A percentile compares a stretch with the other conserved stretches of the same genome.
Evolutionary conservation across 2,113 vertebrate genomes (phyloP).

Genomic region (Catharus minimus): DNA sequence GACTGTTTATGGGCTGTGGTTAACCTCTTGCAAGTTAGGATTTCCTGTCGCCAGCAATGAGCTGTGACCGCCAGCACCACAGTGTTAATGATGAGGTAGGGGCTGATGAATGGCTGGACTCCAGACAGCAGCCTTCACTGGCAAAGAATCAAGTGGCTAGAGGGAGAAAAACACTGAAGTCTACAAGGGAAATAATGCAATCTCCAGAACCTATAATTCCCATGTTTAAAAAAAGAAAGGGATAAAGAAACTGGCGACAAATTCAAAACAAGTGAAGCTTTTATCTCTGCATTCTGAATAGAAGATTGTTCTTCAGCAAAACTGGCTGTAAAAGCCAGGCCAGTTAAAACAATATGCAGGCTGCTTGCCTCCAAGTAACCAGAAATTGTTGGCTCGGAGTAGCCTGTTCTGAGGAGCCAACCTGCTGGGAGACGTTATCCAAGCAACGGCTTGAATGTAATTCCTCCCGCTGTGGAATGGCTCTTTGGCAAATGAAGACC

Average conservation of each 20-base stretch:
- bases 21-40: slow-evolving; percentile 68
- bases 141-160: slow-evolving; percentile 62
- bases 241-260: slow-evolving; percentile 55
- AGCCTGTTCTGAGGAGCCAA: slow-evolving; percentile 68
- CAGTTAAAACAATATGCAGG: slow-evolving; percentile 77
- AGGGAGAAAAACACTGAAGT: slow-evolving; percentile 65
- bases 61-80: slow-evolving; percentile 66
- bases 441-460: slow-evolving; percentile 77
- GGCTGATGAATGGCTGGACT: slow-evolving; percentile 66
- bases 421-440: slow-evolving; percentile 80
- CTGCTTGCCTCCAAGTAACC: slow-evolving; percentile 72
- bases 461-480: slow-evolving; percentile 76
- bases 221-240: slow-evolving; percentile 69
- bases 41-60: slow-evolving; percentile 68
- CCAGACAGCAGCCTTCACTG: slow-evolving; percentile 70
- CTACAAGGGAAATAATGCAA: slow-evolving; percentile 71
- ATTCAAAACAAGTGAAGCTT: slow-evolving; percentile 74
- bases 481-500: slow-evolving; percentile 81
- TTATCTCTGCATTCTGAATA: slow-evolving; percentile 75
- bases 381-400: slow-evolving; percentile 75
- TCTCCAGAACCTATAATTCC: slow-evolving; percentile 75
- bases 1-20: slow-evolving; percentile 65
- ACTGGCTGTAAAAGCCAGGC: slow-evolving; percentile 73
- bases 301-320: slow-evolving; percentile 75
- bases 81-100: slow-evolving; percentile 61